A percentile compares a stretch with the other conserved stretches of the same genome.
phyloP scores from a whole-genome alignment of 1,140 invertebrate species.

The Orius insidiosus region DNA sequence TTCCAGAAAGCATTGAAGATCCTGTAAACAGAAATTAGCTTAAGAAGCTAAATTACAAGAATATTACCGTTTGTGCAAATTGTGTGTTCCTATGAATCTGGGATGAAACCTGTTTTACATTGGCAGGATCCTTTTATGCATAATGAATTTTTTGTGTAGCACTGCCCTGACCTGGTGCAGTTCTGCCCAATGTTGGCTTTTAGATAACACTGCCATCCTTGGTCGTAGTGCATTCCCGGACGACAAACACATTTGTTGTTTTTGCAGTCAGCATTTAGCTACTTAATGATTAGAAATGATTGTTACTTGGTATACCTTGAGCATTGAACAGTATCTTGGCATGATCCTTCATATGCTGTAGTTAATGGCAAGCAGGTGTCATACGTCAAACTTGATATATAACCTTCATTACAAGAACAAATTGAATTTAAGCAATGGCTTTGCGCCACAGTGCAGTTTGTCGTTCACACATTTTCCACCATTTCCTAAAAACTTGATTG shows the following conservation, averaged over 20 bases:
- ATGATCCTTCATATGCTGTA: not conserved
- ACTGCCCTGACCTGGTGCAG: conserved; percentile 4
- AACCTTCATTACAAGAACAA: not conserved
- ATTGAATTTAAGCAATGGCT: conserved; percentile 1
- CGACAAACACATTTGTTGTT: not conserved
- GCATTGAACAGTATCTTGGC: conserved; percentile 9
- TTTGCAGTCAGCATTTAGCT: not conserved
- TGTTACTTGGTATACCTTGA: conserved; percentile 6
- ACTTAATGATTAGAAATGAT: not conserved
- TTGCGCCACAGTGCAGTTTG: not conserved
- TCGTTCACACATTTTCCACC: conserved; percentile 1
- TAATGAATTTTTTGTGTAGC: not conserved
- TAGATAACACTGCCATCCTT: conserved; percentile 3
- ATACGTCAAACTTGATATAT: not conserved
- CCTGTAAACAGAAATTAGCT: too few species aligned
- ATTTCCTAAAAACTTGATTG: conserved; percentile 4
- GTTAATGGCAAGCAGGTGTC: conserved; percentile 2
- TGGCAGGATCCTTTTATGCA: not conserved
- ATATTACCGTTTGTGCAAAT: too few species aligned
- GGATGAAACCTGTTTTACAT: conserved; percentile 2
- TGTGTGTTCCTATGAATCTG: too few species aligned
- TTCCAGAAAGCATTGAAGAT: too few species aligned
- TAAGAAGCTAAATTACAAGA: too few species aligned
- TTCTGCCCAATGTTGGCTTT: not conserved
- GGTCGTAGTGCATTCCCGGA: not conserved